phyloP scores from a whole-genome alignment of 2,113 vertebrate genomes.

The Cygnus atratus region DNA sequence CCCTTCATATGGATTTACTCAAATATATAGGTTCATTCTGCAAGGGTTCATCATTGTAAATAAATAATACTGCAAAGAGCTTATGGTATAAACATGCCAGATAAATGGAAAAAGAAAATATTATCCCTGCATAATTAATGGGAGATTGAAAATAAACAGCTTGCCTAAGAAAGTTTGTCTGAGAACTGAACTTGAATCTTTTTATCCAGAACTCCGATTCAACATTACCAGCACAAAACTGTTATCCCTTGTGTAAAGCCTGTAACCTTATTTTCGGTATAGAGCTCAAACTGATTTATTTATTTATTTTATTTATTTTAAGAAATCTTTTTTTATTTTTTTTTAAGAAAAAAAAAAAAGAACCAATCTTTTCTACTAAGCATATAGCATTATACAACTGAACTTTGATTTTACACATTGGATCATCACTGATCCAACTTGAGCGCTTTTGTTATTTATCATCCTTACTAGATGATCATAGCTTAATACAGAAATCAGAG shows the following conservation, averaged over 20 bases:
- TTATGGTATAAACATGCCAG: conserved; percentile 44
- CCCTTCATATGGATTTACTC: conserved; percentile 50
- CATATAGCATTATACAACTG: neutral
- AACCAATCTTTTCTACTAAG: neutral
- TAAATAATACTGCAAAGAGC: conserved; percentile 42
- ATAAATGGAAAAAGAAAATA: conserved; percentile 54
- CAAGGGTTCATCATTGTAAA: conserved; percentile 10
- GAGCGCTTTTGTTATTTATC: neutral
- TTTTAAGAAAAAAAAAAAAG: neutral
- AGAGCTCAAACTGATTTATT: neutral
- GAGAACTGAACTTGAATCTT: neutral
- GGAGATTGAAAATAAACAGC: neutral
- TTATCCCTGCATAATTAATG: conserved; percentile 19
- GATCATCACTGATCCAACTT: neutral
- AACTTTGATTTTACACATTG: neutral
- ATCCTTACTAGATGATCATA: neutral
- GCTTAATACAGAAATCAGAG: neutral
- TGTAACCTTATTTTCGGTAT: neutral
- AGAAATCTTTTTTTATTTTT: no score
- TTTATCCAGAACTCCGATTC: conserved; percentile 2
- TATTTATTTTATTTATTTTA: no score
- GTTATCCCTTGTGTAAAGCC: neutral
- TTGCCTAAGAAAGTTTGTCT: neutral
- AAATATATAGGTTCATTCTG: conserved; percentile 26
- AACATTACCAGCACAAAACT: neutral